Evolutionary conservation across 2,113 vertebrate genomes (phyloP), one percentile per base, ranked within the genome.

Genomic region (Dissostichus mawsoni): DNA sequence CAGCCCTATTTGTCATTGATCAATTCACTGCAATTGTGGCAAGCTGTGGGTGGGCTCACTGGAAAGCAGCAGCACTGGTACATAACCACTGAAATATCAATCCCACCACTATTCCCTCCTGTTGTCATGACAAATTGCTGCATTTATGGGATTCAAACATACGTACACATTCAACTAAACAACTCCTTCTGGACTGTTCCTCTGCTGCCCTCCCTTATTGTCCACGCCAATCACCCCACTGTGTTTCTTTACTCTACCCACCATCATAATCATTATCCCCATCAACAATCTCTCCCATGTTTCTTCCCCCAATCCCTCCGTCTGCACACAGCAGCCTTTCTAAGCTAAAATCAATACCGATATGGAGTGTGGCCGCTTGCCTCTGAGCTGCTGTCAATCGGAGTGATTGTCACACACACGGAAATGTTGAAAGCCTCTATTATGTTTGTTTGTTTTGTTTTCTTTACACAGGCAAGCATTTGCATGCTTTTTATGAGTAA

Each of bases 301-400:
- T 73, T 66, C 63, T 48, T 62, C 1, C 72, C 52, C 65, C 72
- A 48, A 45, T 75, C 72, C 56, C 14, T 70, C 50, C 65, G 10
- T 84, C 62, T 80, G 75, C 18, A 71, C 53, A 77, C 75, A 51
- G 68, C 82, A 81, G 78, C 63, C 70, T 66, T 59, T 25, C 72
- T 76, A 68, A 88, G 74, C 75, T 81, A 56, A 81, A 89, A 90
- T 92, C 91, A 86, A 91, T 89, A 82, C 36, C 5, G 64, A 63
- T 70, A 74, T 82, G 70, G 81, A 85, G 72, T 76, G 81, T 55
- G 56, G 51, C 84, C 63, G 55, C 76, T 78, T 71, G 69, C 68
- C 76, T 84, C 81, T 81, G 81, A 62, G 84, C 78, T 64, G 68
- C 80, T 65, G 69, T 87, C 73, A 63, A 51, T 76, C 64, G 8